A percentile compares a stretch with the other conserved stretches of the same genome.
These are phyloP conservation scores for Stigmatopora argus DNA, from an alignment of 2,113 vertebrate genomes.

Conservation along the genomic window DNA sequence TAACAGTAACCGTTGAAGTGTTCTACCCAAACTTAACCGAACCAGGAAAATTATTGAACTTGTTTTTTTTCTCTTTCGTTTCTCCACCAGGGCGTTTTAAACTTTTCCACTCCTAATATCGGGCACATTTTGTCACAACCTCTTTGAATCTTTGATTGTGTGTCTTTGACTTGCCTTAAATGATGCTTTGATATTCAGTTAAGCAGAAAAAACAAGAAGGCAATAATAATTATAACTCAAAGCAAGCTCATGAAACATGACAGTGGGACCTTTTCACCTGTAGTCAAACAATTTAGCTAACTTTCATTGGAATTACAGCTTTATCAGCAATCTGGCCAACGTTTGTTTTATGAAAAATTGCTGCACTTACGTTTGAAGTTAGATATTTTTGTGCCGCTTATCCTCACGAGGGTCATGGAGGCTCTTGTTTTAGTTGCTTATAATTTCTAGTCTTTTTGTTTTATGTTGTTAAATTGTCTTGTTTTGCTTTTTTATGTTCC, in stretches of 20 bases:
- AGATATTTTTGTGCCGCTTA: too few species aligned
- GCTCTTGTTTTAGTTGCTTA: background rate
- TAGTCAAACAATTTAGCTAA: too few species aligned
- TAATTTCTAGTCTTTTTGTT: background rate
- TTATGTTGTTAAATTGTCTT: background rate
- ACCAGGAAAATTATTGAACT: background rate
- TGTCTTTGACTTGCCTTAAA: background rate
- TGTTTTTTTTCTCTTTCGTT: background rate
- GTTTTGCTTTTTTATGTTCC: background rate
- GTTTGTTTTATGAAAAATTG: too few species aligned
- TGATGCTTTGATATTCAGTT: background rate
- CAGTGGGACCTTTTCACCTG: too few species aligned
- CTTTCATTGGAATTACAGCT: too few species aligned
- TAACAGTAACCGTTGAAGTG: background rate
- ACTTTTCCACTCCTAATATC: background rate
- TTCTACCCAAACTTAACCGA: background rate
- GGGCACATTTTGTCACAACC: too few species aligned
- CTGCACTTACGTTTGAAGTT: too few species aligned
- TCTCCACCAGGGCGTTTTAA: background rate
- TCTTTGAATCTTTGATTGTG: background rate
- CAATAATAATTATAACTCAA: too few species aligned
- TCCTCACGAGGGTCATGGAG: too few species aligned
- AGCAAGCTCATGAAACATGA: too few species aligned
- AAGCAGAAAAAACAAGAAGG: too few species aligned
- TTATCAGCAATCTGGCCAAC: too few species aligned